Conservation (phyloP, 1,140 invertebrate species). For the Hylaeus volcanicus region DNA sequence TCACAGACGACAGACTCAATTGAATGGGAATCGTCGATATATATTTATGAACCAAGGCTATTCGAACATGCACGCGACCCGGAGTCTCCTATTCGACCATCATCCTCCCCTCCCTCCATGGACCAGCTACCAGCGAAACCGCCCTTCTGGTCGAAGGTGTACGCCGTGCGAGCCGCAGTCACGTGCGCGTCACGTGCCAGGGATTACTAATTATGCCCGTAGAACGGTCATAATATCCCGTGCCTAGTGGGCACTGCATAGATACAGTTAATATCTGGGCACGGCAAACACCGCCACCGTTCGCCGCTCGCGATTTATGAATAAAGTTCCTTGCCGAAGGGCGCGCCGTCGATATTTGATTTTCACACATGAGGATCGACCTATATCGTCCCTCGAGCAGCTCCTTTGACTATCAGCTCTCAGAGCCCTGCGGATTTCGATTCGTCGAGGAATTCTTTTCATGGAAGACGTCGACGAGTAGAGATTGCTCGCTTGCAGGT, state of each 20-base stretch:
- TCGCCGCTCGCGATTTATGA: conserved; percentile 65
- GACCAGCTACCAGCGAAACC: conserved; percentile 24
- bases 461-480: too few relatives aligned
- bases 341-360: conserved; percentile 72
- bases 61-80: conserved; percentile 48
- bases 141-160: conserved; percentile 55
- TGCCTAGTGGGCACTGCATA: conserved; percentile 68
- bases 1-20: conserved; percentile 36
- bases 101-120: neutral
- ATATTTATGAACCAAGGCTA: conserved; percentile 44
- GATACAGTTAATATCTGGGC: conserved; percentile 78
- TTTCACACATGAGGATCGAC: conserved; percentile 74
- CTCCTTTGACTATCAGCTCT: neutral
- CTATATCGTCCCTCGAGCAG: neutral
- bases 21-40: conserved; percentile 41
- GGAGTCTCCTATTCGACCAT: conserved; percentile 43
- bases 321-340: conserved; percentile 69
- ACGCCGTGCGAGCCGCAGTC: conserved; percentile 65
- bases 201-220: conserved; percentile 79
- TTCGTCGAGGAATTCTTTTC: too few relatives aligned
- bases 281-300: conserved; percentile 72
- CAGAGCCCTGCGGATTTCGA: too few relatives aligned
- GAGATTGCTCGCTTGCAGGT: too few relatives aligned
- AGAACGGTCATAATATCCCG: conserved; percentile 77
- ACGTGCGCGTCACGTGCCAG: conserved; percentile 74